Evolutionary conservation across 2,888 invertebrate genomes (phyloP), one percentile per base, ranked within the genome.

Genomic region (Notodonta ziczac): DNA sequence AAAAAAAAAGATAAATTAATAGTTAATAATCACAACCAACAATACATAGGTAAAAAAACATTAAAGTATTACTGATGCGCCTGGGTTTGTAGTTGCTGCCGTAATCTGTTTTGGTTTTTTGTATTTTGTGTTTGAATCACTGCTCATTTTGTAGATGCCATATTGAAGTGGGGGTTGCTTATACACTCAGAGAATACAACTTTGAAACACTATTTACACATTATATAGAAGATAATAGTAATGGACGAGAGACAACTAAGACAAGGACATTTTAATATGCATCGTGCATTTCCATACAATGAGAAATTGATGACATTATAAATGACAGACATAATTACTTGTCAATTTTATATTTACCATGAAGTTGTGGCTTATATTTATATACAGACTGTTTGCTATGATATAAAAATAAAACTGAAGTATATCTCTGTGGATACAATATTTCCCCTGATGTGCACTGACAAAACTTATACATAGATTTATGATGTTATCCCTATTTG

Each of bases 101-200:
- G 82, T 82, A 65, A 82, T 86, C 60, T 81, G 80, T 77, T 88
- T 89, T 16, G 85, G 83, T 69, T 75, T 83, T 80, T 89, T 90
- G 62, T 78, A 83, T 81, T 83, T 89, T 70, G 82, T 81, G 66
- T 76, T 79, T 52, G 69, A 66, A 60, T 80, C 80, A 78, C 76
- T 83, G 67, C 70, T 89, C 90, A 90, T 90, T 78, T 82, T 89
- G 80, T 73, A 70, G 62, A 66, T 65, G 70, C 53, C 86, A 86
- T 83, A 59, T 61, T 82, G 75, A 59, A 60, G 54, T 32, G 32
- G 32, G 12, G 32, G 13, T 24, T 52, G 13, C 24, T 54, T 9
- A 39, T 54, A 35, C 35, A 35, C 35, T 35, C 35, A 35, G 35
- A 35, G 35, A 35, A n/a, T 24, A 24, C 24, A 35, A 35, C 35